Conservation (phyloP, 2,888 invertebrate genomes). For the Parnassius glacialis region DNA sequence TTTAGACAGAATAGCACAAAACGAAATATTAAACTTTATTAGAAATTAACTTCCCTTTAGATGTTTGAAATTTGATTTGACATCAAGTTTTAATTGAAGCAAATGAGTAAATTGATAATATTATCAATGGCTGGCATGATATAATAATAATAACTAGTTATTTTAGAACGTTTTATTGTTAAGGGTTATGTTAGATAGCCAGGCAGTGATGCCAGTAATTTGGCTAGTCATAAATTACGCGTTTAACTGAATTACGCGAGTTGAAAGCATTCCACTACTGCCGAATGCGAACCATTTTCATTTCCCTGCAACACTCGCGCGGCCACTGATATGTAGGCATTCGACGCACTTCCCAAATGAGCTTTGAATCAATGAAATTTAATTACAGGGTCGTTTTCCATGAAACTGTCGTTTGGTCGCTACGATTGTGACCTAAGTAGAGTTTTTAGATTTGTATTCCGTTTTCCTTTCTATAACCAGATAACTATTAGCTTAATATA, state of each 20-base stretch:
- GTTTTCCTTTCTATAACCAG: not conserved
- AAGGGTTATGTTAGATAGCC: slow-evolving; percentile 44
- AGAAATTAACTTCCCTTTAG: too few species aligned
- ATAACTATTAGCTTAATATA: too few species aligned
- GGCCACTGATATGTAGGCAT: slow-evolving; percentile 59
- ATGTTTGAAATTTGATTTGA: too few species aligned
- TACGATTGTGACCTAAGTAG: slow-evolving; percentile 7
- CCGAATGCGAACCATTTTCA: slow-evolving; percentile 61
- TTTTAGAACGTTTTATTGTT: slow-evolving; percentile 13
- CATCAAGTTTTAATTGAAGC: too few species aligned
- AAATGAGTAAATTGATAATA: too few species aligned
- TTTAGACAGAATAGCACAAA: too few species aligned
- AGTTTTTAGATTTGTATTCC: not conserved
- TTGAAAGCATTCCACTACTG: slow-evolving; percentile 72
- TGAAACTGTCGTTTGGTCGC: slow-evolving; percentile 24
- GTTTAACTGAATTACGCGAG: slow-evolving; percentile 79
- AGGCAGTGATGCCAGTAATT: slow-evolving; percentile 73
- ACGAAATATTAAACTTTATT: too few species aligned
- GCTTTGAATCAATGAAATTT: slow-evolving; percentile 58
- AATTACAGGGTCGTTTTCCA: slow-evolving; percentile 48
- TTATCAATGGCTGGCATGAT: not conserved
- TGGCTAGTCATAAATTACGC: slow-evolving; percentile 76
- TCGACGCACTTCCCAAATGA: slow-evolving; percentile 61
- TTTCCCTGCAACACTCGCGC: slow-evolving; percentile 50
- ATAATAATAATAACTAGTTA: slow-evolving; percentile 7